Evolutionary conservation across 1,140 invertebrate genomes (phyloP), one percentile per base, ranked within the genome.

Genomic region (Eumeta japonica): DNA sequence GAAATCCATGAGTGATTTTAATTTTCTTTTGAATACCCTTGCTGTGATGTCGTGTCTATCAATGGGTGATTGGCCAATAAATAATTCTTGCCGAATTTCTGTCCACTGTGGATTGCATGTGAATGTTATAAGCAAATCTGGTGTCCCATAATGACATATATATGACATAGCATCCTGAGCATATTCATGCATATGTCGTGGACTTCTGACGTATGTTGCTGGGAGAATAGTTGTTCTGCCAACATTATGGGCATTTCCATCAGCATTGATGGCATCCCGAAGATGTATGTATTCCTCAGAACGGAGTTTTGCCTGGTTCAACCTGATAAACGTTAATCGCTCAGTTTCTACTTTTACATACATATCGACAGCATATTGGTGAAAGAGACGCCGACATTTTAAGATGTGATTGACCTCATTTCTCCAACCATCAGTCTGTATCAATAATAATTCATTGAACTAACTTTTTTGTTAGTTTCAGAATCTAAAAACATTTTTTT

Each of bases 101-200:
- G 28, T 30, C 55, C 56, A 78, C 46, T 76, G 39, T 41, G 71
- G 62, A 79, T 83, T 76, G 38, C 57, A 66, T 34, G 52, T 64
- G 27, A 63, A 62, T 10, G 68, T 77, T 36, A 75, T 62, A 52
- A 76, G 71, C 37, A 60, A 54, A 54, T 56, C 45, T 39, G 74
- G 61, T 39, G 42, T 43, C 20, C 64, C 72, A 42, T 62, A 66
- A 28, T 55, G 2, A 15, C 49, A 43, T 9, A 70, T 64, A 38
- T 49, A 63, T 19, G 61, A 48, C 50, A 75, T 55, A 14, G 63
- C 63, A 56, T 73, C 58, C 48, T 70, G 62, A 37, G 46, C 41
- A 39, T 68, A 62, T 54, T 75, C 55, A 32, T 71, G 60, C 66
- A 74, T 63, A 41, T 74, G 43, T 12, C 63, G 45, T 44, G 57